These are phyloP conservation scores for Danaus chrysippus DNA, from an alignment of 2,888 invertebrate genomes.

Conservation along the genomic window DNA sequence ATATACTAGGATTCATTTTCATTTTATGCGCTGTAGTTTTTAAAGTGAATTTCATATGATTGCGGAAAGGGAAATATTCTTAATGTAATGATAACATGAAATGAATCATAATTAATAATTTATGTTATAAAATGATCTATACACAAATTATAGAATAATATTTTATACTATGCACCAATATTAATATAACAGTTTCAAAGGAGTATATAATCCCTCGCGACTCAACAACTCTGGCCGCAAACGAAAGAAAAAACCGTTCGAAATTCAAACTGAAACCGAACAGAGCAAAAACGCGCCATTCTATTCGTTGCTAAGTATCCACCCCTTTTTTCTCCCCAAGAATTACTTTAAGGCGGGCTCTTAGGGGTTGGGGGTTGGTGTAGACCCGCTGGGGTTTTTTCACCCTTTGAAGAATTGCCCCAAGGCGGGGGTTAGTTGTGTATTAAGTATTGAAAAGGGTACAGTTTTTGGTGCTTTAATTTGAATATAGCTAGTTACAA, in stretches of 20 bases:
- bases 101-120: too few relatives aligned
- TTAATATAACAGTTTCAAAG: too few relatives aligned
- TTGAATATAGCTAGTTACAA: slow-evolving; percentile 22
- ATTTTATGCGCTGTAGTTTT: not conserved
- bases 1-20: slow-evolving; percentile 3
- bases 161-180: too few relatives aligned
- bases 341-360: slow-evolving; percentile 73
- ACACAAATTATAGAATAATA: too few relatives aligned
- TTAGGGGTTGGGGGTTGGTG: slow-evolving; percentile 41
- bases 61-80: too few relatives aligned
- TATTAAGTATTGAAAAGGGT: slow-evolving; percentile 73
- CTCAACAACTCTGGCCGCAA: slow-evolving; percentile 11
- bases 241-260: slow-evolving; percentile 22
- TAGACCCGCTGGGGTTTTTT: slow-evolving; percentile 60
- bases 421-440: slow-evolving; percentile 68
- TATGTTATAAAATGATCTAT: too few relatives aligned
- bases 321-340: slow-evolving; percentile 77
- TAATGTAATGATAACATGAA: too few relatives aligned
- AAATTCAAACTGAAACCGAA: slow-evolving; percentile 35
- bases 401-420: slow-evolving; percentile 79
- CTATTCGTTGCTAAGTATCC: slow-evolving; percentile 73
- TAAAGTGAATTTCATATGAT: too few relatives aligned
- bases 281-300: slow-evolving; percentile 57
- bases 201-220: too few relatives aligned
- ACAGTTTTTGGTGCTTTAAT: slow-evolving; percentile 53